Base-by-base conservation (phyloP, 2,113 vertebrate species). In the Paramormyrops kingsleyae region DNA sequence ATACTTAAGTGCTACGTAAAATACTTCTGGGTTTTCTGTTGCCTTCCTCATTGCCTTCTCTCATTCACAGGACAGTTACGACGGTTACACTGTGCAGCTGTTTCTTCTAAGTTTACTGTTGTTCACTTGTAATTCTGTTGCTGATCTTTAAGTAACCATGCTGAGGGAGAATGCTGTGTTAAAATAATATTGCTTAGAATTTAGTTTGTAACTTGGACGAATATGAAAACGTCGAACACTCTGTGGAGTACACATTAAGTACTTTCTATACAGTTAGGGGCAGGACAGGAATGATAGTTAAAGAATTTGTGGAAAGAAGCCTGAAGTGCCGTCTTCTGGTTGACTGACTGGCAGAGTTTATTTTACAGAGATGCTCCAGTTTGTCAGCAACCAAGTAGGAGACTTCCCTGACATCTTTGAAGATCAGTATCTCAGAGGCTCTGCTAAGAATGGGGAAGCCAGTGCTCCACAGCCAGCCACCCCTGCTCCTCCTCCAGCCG, bases 311-410 rank as follows among this genome's bases (percentile, higher is more conserved):
- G 59, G 44, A 1, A 5, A 85, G 6, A 77, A 50, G 21, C 5
- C 24, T 85, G 42, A 15, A 85, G 1, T 5, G n/a, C 42, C 44
- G 1, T 85, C 50, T 53, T 56, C 12, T 3, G 47, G n/a, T 87
- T 53, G 50, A 35, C 17, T 86, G 74, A 88, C 80, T 77, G 8
- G 47, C 44, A 17, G 27, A n/a, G 31, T 87, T 88, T 88, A 17
- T 93, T 88, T 83, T 92, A 4, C 96, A 99, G 99, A 99, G 93
- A 99, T 99, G 98, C 95, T 99, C 91, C 97, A 99, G 95, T 99
- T 99, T 17, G 98, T 99, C 95, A 99, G 97, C 94, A 99, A 98
- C 93, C 98, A 99, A 93, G 97, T 96, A 52, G 98, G 97, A 10
- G 98, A 99, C 91, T 99, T 99, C 47, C 95, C 97, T 0, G 99